Evolutionary conservation across 2,888 invertebrate genomes (phyloP).

Genomic region (Alloscopus bannaensis): DNA sequence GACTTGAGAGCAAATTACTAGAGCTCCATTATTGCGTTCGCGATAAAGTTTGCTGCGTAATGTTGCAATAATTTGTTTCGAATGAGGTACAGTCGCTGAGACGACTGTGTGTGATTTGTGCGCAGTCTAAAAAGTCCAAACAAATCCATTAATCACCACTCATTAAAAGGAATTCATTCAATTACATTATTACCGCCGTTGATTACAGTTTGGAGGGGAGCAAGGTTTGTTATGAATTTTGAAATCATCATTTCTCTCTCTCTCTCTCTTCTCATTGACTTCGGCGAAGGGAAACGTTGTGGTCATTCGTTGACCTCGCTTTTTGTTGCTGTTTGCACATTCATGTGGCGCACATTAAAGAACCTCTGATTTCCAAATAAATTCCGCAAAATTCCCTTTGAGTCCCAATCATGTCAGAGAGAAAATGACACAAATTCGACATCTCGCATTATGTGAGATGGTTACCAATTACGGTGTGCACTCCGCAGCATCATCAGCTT

Average conservation of each 20-base stretch:
- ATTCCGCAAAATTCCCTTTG: slow-evolving; percentile 27
- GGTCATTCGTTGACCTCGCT: slow-evolving; percentile 55
- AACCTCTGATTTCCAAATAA: background rate
- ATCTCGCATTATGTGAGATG: no score
- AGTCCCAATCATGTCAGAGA: slow-evolving; percentile 16
- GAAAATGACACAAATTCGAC: no score
- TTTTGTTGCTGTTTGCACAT: slow-evolving; percentile 6
- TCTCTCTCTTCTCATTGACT: background rate
- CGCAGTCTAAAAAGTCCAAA: slow-evolving; percentile 31
- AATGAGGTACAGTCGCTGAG: no score
- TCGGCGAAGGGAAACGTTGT: background rate
- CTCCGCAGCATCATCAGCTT: no score
- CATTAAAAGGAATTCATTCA: slow-evolving; percentile 41
- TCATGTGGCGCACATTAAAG: background rate
- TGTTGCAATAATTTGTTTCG: slow-evolving; percentile 26
- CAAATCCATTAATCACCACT: slow-evolving; percentile 43
- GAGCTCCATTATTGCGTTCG: no score
- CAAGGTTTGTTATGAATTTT: slow-evolving; percentile 8
- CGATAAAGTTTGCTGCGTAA: background rate
- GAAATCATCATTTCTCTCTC: background rate
- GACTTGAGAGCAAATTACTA: no score
- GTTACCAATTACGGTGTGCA: no score
- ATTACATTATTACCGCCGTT: slow-evolving; percentile 26
- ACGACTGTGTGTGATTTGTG: slow-evolving; percentile 7
- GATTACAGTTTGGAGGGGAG: slow-evolving; percentile 27